Base-by-base conservation (phyloP, 2,113 vertebrate species). In the Acrocephalus kingi region DNA sequence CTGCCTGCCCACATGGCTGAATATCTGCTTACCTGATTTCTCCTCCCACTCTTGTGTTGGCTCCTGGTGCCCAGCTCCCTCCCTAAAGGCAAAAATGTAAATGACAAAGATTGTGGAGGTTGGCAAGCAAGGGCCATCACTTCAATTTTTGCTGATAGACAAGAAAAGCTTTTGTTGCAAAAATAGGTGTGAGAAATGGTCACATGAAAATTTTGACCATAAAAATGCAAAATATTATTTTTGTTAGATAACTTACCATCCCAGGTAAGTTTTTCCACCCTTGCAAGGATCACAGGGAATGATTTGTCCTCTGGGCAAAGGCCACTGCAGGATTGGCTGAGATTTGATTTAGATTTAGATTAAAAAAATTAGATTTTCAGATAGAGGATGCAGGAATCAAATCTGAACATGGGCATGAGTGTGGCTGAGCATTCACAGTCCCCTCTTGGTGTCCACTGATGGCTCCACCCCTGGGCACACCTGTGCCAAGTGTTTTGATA, bases 211-310 rank as follows among this genome's bases (percentile, higher is more conserved):
- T 24, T 8, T 37, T 3, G 2, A 11, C 15, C 16, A 24, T 67
- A n/a, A n/a, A 73, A 48, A 41, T 9, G 17, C 3, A 52, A 5
- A 6, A 3, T 4, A 0, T 1, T 11, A 13, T 12, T 68, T 68
- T 39, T 6, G 1, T 27, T 22, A 33, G 35, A 80, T 62, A 55
- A 61, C 35, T 35, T 35, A 35, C n/a, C 4, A 16, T 62, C 46
- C 17, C 10, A 21, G 13, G 7, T 61, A n/a, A 64, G 4, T 20
- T 76, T 76, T 72, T 7, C 5, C 15, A 3, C 10, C 4, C 7
- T 24, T 69, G 9, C 17, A 17, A 3, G 31, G n/a, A 37, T 28
- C 18, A 46, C 20, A 28, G 19, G 39, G 58, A 55, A 14, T 71
- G 17, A 43, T 58, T 75, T 21, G 4, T 84, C 13, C 58, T n/a